These are phyloP conservation scores for Gymnoscelis rufifasciata DNA, from an alignment of 2,888 invertebrate genomes.

Conservation along the genomic window DNA sequence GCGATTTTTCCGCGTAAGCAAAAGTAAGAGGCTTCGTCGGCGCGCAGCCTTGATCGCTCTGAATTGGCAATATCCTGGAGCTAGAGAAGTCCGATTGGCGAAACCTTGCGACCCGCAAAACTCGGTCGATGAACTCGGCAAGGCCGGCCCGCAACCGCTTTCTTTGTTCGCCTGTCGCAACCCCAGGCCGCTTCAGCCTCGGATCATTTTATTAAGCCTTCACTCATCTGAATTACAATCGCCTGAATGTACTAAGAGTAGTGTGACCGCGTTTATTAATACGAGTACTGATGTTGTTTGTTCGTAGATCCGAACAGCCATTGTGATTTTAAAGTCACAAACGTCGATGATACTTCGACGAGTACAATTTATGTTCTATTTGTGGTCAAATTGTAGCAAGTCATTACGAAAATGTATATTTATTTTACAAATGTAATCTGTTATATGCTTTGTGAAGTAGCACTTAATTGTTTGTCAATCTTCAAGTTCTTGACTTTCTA, in stretches of 20 bases:
- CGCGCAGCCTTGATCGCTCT: constrained; percentile 70
- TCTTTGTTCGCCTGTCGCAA: constrained; percentile 77
- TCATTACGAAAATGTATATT: too few species aligned
- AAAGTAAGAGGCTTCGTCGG: constrained; percentile 70
- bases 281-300: constrained; percentile 18
- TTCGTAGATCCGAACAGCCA: too few species aligned
- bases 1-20: constrained; percentile 49
- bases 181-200: constrained; percentile 58
- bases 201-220: constrained; percentile 69
- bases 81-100: constrained; percentile 75
- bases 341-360: too few species aligned
- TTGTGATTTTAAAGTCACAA: too few species aligned
- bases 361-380: too few species aligned
- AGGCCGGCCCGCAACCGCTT: constrained; percentile 72
- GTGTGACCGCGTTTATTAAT: constrained; percentile 34
- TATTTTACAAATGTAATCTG: too few species aligned
- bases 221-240: constrained; percentile 64
- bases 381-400: too few species aligned
- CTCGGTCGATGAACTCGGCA: constrained; percentile 76
- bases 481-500: neutral
- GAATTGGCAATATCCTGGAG: constrained; percentile 79
- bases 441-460: too few species aligned
- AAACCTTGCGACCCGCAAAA: constrained; percentile 78
- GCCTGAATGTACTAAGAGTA: constrained; percentile 32
- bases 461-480: too few species aligned